Evolutionary conservation across 2,888 invertebrate genomes (phyloP).

Genomic region (Eulithis testata): DNA sequence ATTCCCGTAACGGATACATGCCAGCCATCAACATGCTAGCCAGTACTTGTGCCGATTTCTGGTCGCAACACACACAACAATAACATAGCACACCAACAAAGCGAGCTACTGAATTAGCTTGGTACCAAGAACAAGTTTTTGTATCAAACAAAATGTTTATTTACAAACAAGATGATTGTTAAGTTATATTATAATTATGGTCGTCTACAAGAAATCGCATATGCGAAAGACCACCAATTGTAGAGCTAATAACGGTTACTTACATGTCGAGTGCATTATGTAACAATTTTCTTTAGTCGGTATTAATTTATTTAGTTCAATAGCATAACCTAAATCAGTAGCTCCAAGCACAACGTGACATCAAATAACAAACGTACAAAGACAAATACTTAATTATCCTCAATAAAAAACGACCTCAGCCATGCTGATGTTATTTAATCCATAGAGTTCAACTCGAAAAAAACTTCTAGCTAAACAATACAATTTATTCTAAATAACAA

Average conservation of each 20-base stretch:
- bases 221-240: too few relatives aligned
- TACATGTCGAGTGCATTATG: too few relatives aligned
- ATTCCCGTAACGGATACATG: slow-evolving; percentile 11
- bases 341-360: slow-evolving; percentile 10
- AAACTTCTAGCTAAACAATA: background rate
- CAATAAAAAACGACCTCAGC: slow-evolving; percentile 69
- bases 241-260: too few relatives aligned
- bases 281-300: too few relatives aligned
- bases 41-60: background rate
- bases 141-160: too few relatives aligned
- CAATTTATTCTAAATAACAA: too few relatives aligned
- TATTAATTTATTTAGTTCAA: background rate
- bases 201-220: too few relatives aligned
- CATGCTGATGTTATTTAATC: slow-evolving; percentile 65
- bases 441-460: slow-evolving; percentile 62
- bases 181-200: too few relatives aligned
- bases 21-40: slow-evolving; percentile 9
- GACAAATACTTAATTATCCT: slow-evolving; percentile 26
- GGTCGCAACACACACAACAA: slow-evolving; percentile 6
- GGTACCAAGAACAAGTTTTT: background rate
- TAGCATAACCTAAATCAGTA: slow-evolving; percentile 2
- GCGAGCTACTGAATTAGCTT: background rate
- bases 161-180: too few relatives aligned
- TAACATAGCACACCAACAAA: slow-evolving; percentile 8
- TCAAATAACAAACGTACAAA: slow-evolving; percentile 13